A percentile compares a stretch with the other conserved stretches of the same genome.
These are phyloP conservation scores for Drosophila nannoptera DNA, from an alignment of 1,140 invertebrate species.

Conservation along the genomic window DNA sequence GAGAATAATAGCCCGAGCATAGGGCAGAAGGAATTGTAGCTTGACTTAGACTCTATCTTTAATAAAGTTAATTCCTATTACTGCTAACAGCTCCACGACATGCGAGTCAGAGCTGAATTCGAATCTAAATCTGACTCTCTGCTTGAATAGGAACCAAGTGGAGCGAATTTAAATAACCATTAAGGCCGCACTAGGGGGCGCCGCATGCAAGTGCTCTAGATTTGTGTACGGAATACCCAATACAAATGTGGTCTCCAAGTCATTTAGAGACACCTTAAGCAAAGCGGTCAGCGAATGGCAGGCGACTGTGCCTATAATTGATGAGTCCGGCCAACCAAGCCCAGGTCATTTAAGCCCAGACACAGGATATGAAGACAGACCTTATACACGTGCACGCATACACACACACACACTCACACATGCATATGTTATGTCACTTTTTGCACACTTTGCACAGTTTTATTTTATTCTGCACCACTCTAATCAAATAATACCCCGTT, in stretches of 20 bases:
- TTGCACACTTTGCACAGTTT: slow-evolving; percentile 28
- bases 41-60: slow-evolving; percentile 64
- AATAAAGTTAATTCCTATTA: slow-evolving; percentile 76
- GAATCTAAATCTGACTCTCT: slow-evolving; percentile 23
- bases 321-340: slow-evolving; percentile 65
- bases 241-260: slow-evolving; percentile 17
- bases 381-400: slow-evolving; percentile 4
- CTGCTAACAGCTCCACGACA: slow-evolving; percentile 68
- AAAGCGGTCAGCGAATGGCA: slow-evolving; percentile 36
- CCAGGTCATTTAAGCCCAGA: slow-evolving; percentile 47
- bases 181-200: slow-evolving; percentile 28
- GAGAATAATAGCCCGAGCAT: slow-evolving; percentile 54
- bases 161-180: slow-evolving; percentile 45
- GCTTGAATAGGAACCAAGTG: slow-evolving; percentile 22
- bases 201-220: slow-evolving; percentile 39
- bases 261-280: slow-evolving; percentile 33
- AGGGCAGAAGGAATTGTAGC: slow-evolving; percentile 62
- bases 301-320: slow-evolving; percentile 67
- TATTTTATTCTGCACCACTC: slow-evolving; percentile 5
- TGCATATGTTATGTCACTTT: slow-evolving; percentile 14
- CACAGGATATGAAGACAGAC: slow-evolving; percentile 1
- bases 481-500: no score
- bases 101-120: slow-evolving; percentile 46
- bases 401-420: slow-evolving; percentile 3
- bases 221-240: slow-evolving; percentile 33